Evolutionary conservation across 2,888 invertebrate species (phyloP).

Genomic region (Euzophera pinguis): DNA sequence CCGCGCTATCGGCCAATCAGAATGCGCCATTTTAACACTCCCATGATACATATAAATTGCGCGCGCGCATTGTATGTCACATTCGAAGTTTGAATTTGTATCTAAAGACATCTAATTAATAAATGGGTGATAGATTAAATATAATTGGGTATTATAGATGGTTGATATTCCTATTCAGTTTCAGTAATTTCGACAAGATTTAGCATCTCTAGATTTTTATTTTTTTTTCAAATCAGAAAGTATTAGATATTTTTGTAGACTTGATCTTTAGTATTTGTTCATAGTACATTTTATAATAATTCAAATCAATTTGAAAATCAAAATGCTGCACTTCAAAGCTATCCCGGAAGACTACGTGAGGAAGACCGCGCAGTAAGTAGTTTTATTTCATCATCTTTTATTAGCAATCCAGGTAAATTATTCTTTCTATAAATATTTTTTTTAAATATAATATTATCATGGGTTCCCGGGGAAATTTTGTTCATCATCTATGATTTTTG

Average conservation of each 20-base stretch:
- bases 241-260: conserved; percentile 14
- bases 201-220: conserved; percentile 29
- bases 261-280: conserved; percentile 17
- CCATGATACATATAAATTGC: conserved; percentile 51
- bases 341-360: conserved; percentile 65
- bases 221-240: conserved; percentile 16
- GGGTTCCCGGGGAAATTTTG: no score
- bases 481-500: no score
- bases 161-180: conserved; percentile 76
- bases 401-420: background rate
- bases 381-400: conserved; percentile 18
- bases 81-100: conserved; percentile 40
- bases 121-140: conserved; percentile 74
- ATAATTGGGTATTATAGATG: conserved; percentile 68
- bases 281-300: conserved; percentile 18
- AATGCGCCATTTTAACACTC: conserved; percentile 47
- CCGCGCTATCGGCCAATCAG: conserved; percentile 66
- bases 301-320: conserved; percentile 27
- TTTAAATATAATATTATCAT: background rate
- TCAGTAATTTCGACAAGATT: conserved; percentile 72
- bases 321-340: conserved; percentile 66
- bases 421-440: background rate
- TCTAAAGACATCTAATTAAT: conserved; percentile 37
- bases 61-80: conserved; percentile 40
- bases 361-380: conserved; percentile 69